Evolutionary conservation across 2,797 vertebrate species (phyloP).

Genomic region (Lacerta bilineata): DNA sequence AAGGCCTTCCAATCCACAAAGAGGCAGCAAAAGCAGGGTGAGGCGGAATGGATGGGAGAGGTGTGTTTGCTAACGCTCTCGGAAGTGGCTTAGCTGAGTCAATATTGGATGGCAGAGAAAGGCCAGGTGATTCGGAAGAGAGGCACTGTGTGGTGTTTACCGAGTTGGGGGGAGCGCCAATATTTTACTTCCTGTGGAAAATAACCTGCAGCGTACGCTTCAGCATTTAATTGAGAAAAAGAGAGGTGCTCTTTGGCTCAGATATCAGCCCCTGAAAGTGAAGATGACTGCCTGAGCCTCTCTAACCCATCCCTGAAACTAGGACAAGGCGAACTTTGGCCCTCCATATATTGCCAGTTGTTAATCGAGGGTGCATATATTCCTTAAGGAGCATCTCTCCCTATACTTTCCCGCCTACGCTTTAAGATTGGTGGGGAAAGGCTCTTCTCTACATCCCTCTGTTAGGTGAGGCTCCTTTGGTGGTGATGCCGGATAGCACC

Average conservation of each 20-base stretch:
- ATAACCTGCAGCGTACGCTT: background rate
- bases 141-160: background rate
- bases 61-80: background rate
- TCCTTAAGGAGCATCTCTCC: no score
- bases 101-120: background rate
- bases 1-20: background rate
- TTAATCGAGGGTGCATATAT: no score
- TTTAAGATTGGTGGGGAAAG: no score
- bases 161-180: background rate
- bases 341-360: no score
- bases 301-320: background rate
- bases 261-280: background rate
- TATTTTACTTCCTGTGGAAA: background rate
- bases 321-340: no score
- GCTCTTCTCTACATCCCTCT: no score
- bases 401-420: no score
- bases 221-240: background rate
- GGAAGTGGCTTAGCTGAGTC: background rate
- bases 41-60: background rate
- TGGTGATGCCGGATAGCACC: no score
- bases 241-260: background rate
- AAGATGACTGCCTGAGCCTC: background rate
- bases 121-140: background rate
- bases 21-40: background rate
- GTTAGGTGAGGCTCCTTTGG: no score